These are phyloP conservation scores for Acrocyrtus sp. DNA, from an alignment of 2,888 invertebrate species.

Conservation along the genomic window DNA sequence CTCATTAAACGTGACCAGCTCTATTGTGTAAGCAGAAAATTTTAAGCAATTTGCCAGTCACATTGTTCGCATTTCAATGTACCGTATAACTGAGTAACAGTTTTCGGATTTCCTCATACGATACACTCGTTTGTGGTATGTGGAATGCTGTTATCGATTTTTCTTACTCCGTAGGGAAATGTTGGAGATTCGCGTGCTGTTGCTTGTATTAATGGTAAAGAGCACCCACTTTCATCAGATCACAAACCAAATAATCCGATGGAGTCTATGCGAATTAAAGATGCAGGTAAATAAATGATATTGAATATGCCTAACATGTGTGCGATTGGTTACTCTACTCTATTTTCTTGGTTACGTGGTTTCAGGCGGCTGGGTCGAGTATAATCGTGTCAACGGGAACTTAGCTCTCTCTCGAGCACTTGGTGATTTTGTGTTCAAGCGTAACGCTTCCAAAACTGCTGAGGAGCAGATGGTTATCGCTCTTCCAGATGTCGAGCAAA, in stretches of 20 bases:
- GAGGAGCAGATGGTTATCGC: slow-evolving; percentile 99
- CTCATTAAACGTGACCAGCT: slow-evolving; percentile 85
- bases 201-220: slow-evolving; percentile 84
- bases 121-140: neutral
- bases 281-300: slow-evolving; percentile 70
- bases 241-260: slow-evolving; percentile 94
- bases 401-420: slow-evolving; percentile 91
- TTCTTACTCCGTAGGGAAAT: slow-evolving; percentile 75
- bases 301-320: too few species aligned
- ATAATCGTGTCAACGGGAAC: slow-evolving; percentile 98
- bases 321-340: too few species aligned
- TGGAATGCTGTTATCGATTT: neutral
- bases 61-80: neutral
- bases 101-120: too few species aligned
- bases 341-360: neutral
- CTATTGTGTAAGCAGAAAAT: slow-evolving; percentile 77
- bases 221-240: slow-evolving; percentile 83
- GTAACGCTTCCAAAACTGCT: slow-evolving; percentile 83
- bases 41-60: slow-evolving; percentile 63
- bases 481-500: slow-evolving; percentile 88
- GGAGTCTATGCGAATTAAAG: slow-evolving; percentile 86
- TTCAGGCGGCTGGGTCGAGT: slow-evolving; percentile 93
- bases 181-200: slow-evolving; percentile 97
- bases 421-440: slow-evolving; percentile 97
- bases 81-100: neutral